Base-by-base conservation (phyloP, 2,888 invertebrate species). In the Altica lythri region DNA sequence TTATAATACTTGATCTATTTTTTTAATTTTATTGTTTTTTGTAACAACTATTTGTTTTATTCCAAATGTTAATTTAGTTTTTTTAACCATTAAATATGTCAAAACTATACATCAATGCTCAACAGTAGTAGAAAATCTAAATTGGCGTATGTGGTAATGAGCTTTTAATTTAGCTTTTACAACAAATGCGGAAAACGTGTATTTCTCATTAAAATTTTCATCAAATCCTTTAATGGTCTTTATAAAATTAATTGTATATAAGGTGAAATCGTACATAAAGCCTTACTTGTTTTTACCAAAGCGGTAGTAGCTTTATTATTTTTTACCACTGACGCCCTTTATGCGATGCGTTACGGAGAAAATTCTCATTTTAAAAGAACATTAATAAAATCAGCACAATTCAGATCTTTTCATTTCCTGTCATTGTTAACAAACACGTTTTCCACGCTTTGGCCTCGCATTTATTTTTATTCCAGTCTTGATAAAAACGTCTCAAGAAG, bases 401-500 rank as follows among this genome's bases (percentile, higher is more conserved):
- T 19, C 40, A 34, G 49, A 42, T 42, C 42, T 22, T 40, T 42
- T 30, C 22, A 48, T 48, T 40, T 42, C 49, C 38, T 30, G 22
- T 22, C 49, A 22, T 48, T 48, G 38, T 48, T 30, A 48, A 16
- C 19, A 32, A 48, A 48, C 30, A 48, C 48, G 18, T 48, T 48
- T 47, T 44, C 18, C 12, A 32, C 47, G 16, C 38, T 14, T 9
- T 29, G 22, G 18, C 8, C 38, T 4, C 13, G 14, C 29, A n/a
- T 29, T 48, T 30, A 17, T 49, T 29, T 48, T 48, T 48, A 10
- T 35, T 29, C 25, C 19, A n/a, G 32, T 16, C 22, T 40, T 49
- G 49, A 48, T 38, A 38, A 47, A n/a, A 48, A 48, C 47, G 37
- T 47, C 47, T 47, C 47, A 27, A 37, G 47, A 19, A 47, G 35